Conservation (phyloP, 2,888 invertebrate genomes). For the Piscicola geometra region DNA sequence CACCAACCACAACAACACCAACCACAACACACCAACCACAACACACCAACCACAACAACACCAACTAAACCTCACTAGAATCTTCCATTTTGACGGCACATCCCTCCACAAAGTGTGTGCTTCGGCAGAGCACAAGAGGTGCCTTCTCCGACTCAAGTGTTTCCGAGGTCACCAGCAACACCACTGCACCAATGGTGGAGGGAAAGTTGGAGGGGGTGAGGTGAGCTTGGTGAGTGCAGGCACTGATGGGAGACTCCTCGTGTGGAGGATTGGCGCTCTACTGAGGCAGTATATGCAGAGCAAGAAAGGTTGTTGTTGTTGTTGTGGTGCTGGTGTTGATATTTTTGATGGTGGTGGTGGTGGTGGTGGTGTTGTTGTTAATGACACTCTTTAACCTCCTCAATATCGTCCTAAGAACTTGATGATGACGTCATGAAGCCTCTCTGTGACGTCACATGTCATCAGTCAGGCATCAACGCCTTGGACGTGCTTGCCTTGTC, state of each 20-base stretch:
- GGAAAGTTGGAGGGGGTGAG: background rate
- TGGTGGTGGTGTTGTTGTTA: no score
- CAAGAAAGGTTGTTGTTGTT: no score
- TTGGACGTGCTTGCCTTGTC: slow-evolving; percentile 58
- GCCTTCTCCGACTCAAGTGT: slow-evolving; percentile 7
- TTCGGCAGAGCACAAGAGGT: background rate
- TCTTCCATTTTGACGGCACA: background rate
- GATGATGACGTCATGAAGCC: slow-evolving; percentile 12
- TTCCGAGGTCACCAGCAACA: no score
- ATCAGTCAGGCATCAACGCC: slow-evolving; percentile 75
- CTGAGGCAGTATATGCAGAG: background rate
- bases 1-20: no score
- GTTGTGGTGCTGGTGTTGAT: no score
- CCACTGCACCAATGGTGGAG: no score
- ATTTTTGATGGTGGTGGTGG: no score
- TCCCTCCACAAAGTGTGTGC: background rate
- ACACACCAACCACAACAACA: no score
- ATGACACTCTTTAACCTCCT: no score
- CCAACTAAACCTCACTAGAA: background rate
- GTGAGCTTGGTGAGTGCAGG: background rate
- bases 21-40: no score
- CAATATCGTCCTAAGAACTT: no score
- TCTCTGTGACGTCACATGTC: slow-evolving; percentile 53
- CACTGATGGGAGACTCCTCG: background rate
- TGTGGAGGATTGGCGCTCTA: background rate